phyloP scores from a whole-genome alignment of 2,113 vertebrate species.

The Pogonocichla stellata region DNA sequence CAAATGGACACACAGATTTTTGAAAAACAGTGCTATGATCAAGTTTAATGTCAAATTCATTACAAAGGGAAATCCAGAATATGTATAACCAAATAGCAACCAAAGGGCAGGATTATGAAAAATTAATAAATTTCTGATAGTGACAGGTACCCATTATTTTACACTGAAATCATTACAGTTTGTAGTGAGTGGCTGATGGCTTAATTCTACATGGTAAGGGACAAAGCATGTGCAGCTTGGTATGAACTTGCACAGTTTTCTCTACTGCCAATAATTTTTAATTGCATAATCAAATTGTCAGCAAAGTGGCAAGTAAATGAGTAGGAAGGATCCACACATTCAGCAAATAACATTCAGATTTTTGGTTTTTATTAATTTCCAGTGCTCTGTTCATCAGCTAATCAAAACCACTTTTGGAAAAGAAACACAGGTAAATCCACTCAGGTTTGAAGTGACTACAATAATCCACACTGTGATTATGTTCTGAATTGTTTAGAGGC shows the following conservation, averaged over 20 bases:
- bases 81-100: background rate
- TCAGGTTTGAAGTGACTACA: background rate
- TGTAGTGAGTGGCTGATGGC: background rate
- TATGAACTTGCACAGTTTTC: background rate
- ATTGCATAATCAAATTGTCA: background rate
- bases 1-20: background rate
- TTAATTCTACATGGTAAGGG: background rate
- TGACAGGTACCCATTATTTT: background rate
- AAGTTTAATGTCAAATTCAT: background rate
- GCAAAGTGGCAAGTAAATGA: background rate
- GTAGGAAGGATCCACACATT: background rate
- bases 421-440: background rate
- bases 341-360: background rate
- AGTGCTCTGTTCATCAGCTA: background rate
- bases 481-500: background rate
- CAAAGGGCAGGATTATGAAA: background rate
- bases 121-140: background rate
- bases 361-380: background rate
- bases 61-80: background rate
- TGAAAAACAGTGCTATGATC: background rate
- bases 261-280: background rate
- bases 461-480: accelerated
- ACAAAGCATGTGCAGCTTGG: background rate
- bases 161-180: background rate
- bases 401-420: background rate